Conservation (phyloP, 2,113 vertebrate species). For the Coptodon rendalli region DNA sequence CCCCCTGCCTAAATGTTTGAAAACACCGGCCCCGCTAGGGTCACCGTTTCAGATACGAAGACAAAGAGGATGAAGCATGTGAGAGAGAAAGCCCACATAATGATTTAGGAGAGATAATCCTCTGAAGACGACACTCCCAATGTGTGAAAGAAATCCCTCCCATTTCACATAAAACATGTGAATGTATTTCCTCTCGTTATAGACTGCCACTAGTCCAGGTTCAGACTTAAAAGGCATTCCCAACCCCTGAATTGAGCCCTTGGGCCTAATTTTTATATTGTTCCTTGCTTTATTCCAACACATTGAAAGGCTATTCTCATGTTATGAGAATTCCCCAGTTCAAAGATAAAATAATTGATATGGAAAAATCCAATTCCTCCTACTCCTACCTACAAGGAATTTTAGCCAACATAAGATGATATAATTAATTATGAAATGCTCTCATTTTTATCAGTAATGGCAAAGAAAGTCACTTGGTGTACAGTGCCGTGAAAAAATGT, state of each 20-base stretch:
- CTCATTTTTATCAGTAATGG: neutral
- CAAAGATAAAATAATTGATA: constrained; percentile 38
- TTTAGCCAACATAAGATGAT: neutral
- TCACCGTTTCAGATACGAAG: neutral
- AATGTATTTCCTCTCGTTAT: constrained; percentile 47
- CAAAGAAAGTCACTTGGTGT: neutral
- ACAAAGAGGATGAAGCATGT: neutral
- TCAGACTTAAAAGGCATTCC: constrained; percentile 56
- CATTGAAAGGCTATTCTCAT: constrained; percentile 28
- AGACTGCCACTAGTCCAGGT: constrained; percentile 40
- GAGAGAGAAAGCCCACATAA: neutral
- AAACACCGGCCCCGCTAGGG: neutral
- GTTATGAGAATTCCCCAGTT: constrained; percentile 33
- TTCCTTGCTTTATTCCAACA: constrained; percentile 43
- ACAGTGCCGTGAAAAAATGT: neutral
- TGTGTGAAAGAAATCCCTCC: constrained; percentile 38
- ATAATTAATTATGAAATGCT: neutral
- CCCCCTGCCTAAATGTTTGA: neutral
- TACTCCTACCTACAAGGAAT: neutral
- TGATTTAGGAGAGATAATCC: constrained; percentile 16
- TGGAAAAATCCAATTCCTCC: constrained; percentile 21
- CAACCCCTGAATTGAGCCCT: constrained; percentile 42
- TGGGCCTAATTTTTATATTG: constrained; percentile 43
- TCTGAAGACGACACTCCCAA: constrained; percentile 20
- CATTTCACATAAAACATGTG: constrained; percentile 39